phyloP scores from a whole-genome alignment of 2,888 invertebrate genomes.

The Ditula angustiorana region DNA sequence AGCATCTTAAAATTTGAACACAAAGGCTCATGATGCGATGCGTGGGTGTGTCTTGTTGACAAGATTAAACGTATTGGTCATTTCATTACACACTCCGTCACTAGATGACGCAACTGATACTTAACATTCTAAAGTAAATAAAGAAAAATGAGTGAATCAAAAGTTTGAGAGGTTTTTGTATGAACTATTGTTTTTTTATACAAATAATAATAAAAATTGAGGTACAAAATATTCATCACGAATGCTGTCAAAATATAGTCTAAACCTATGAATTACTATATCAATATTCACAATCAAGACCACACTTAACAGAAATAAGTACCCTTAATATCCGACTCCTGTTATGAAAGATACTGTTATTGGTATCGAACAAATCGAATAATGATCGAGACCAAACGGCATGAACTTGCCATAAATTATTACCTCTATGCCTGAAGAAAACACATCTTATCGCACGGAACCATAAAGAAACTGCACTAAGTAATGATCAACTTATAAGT shows the following conservation, averaged over 20 bases:
- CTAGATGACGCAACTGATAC: constrained; percentile 38
- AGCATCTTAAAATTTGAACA: background rate
- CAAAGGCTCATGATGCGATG: background rate
- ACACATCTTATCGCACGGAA: constrained; percentile 29
- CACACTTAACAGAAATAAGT: background rate
- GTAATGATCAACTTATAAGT: constrained; percentile 32
- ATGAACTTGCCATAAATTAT: constrained; percentile 28
- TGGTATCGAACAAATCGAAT: background rate
- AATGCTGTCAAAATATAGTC: too few relatives aligned
- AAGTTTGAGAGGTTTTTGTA: background rate
- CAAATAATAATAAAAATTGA: too few relatives aligned
- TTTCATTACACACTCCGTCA: constrained; percentile 35
- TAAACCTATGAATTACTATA: background rate
- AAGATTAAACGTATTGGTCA: constrained; percentile 23
- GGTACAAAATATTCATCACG: too few relatives aligned
- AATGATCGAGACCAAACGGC: constrained; percentile 11
- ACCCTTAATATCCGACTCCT: background rate
- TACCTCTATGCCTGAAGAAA: constrained; percentile 20
- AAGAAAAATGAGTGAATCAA: background rate
- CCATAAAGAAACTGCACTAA: constrained; percentile 33
- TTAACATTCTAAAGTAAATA: background rate
- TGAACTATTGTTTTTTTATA: background rate
- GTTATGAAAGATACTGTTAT: background rate
- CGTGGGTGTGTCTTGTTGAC: constrained; percentile 20
- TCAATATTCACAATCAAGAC: background rate